A percentile compares a stretch with the other conserved stretches of the same genome.
Evolutionary conservation across 2,888 invertebrate genomes (phyloP).

Genomic region (Hypercompe scribonia): DNA sequence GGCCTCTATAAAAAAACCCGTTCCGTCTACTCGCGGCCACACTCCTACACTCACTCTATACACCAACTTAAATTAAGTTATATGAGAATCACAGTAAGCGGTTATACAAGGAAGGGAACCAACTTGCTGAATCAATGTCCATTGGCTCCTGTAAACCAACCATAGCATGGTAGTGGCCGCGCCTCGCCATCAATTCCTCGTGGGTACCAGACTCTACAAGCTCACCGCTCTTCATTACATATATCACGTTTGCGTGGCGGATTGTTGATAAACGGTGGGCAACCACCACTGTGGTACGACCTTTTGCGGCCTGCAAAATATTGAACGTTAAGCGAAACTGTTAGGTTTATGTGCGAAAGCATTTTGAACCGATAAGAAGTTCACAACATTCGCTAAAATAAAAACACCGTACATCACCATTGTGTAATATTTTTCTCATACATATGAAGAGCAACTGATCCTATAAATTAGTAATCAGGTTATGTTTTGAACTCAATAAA

Average conservation of each 20-base stretch:
- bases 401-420: too few relatives aligned
- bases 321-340: not conserved
- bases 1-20: too few relatives aligned
- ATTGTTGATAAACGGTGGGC: conserved; percentile 93
- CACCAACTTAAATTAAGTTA: not conserved
- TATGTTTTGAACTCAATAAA: not conserved
- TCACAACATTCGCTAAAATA: too few relatives aligned
- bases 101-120: not conserved
- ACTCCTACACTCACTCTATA: too few relatives aligned
- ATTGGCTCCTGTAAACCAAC: conserved; percentile 85
- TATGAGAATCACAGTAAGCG: not conserved
- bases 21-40: too few relatives aligned
- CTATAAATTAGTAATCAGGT: not conserved
- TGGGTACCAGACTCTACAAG: conserved; percentile 90
- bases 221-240: conserved; percentile 86
- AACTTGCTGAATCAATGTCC: conserved; percentile 1
- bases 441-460: not conserved
- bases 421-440: not conserved
- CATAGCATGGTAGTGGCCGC: conserved; percentile 88
- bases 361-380: not conserved
- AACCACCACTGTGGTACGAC: conserved; percentile 92
- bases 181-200: conserved; percentile 86
- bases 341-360: not conserved
- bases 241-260: conserved; percentile 84
- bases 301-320: conserved; percentile 86